A percentile compares a stretch with the other conserved stretches of the same genome.
phyloP scores from a whole-genome alignment of 2,113 vertebrate genomes.

The Hippocampus barbouri region DNA sequence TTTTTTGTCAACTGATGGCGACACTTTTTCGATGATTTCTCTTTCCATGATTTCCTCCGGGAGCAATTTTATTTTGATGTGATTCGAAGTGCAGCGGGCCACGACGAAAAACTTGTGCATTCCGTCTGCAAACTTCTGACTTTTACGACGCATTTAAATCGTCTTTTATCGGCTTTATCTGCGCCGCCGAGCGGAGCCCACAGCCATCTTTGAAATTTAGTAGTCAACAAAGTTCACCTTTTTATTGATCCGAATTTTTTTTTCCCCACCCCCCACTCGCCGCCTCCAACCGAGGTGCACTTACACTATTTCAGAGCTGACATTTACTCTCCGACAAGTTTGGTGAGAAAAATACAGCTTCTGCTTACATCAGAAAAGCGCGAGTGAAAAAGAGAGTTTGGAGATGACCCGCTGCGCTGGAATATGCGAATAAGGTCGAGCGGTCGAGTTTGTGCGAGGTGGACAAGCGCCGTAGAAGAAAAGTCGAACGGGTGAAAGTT shows the following conservation, averaged over 20 bases:
- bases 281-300: neutral
- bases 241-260: constrained; percentile 7
- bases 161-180: neutral
- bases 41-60: neutral
- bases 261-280: neutral
- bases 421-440: neutral
- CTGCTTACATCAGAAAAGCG: neutral
- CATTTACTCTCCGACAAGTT: neutral
- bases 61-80: neutral
- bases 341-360: neutral
- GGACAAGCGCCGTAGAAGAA: no score
- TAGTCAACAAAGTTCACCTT: constrained; percentile 1
- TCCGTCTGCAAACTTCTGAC: neutral
- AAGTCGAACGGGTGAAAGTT: no score
- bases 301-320: constrained; percentile 1
- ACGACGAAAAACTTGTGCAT: neutral
- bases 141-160: neutral
- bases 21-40: neutral
- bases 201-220: neutral
- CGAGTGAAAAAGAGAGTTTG: neutral
- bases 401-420: neutral
- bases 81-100: neutral
- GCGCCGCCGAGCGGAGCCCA: neutral
- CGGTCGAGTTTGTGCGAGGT: neutral
- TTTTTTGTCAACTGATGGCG: no score